Evolutionary conservation across 1,140 invertebrate genomes (phyloP).

Genomic region (Cherax destructor): DNA sequence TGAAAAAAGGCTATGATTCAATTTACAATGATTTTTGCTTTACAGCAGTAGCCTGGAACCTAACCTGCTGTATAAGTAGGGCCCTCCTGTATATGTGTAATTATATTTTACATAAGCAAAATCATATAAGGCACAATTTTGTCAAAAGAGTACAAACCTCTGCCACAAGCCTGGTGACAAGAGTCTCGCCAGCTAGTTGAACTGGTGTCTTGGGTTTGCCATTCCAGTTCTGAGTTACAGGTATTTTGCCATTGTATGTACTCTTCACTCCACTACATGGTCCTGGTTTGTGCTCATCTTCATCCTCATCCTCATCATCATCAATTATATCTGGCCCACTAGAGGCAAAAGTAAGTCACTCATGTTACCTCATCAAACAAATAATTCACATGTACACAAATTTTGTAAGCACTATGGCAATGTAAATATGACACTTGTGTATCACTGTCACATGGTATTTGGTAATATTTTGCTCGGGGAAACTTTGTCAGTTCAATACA

Average conservation of each 20-base stretch:
- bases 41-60: too few relatives aligned
- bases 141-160: slow-evolving; percentile 72
- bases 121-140: background rate
- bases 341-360: background rate
- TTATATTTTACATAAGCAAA: background rate
- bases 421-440: too few relatives aligned
- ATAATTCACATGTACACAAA: too few relatives aligned
- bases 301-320: slow-evolving; percentile 34
- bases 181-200: slow-evolving; percentile 74
- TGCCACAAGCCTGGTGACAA: slow-evolving; percentile 74
- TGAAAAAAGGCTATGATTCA: too few relatives aligned
- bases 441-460: too few relatives aligned
- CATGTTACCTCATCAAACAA: too few relatives aligned
- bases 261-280: slow-evolving; percentile 10
- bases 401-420: too few relatives aligned
- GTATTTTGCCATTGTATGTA: background rate
- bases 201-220: slow-evolving; percentile 75
- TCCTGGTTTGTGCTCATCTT: slow-evolving; percentile 19
- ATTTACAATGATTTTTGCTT: too few relatives aligned
- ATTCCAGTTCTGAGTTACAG: slow-evolving; percentile 72
- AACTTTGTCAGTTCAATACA: too few relatives aligned
- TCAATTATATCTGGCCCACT: slow-evolving; percentile 47
- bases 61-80: too few relatives aligned
- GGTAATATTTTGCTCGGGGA: too few relatives aligned
- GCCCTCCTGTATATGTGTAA: too few relatives aligned